phyloP scores from a whole-genome alignment of 1,140 invertebrate genomes.

The Tetraneura akinire region DNA sequence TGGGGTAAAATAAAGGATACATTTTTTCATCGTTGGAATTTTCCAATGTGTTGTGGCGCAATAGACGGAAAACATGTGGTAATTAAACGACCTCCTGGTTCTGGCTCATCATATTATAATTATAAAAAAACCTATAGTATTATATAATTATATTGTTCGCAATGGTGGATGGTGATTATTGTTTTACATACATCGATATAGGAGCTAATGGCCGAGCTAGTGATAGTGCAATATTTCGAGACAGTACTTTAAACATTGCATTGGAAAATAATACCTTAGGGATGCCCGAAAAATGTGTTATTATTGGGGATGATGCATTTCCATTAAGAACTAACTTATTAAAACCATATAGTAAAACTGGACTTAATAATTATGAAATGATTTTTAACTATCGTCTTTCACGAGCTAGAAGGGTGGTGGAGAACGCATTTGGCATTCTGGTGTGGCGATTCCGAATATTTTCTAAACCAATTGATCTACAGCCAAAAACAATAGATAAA shows the following conservation, averaged over 20 bases:
- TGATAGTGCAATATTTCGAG: no score
- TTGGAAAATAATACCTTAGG: no score
- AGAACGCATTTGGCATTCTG: slow-evolving; percentile 61
- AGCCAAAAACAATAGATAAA: slow-evolving; percentile 7
- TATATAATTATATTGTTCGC: slow-evolving; percentile 59
- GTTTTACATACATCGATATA: slow-evolving; percentile 56
- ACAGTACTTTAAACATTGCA: no score
- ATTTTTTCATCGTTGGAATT: no score
- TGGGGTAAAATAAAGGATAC: no score
- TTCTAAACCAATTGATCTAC: slow-evolving; percentile 55
- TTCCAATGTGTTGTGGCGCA: no score
- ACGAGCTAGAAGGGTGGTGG: slow-evolving; percentile 58
- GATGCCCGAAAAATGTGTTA: no score
- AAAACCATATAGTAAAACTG: no score
- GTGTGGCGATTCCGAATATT: slow-evolving; percentile 57
- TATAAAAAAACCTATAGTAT: slow-evolving; percentile 61
- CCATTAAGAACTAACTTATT: no score
- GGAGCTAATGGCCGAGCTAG: slow-evolving; percentile 61
- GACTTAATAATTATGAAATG: no score
- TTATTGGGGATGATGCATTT: no score
- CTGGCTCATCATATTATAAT: slow-evolving; percentile 60
- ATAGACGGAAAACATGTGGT: slow-evolving; percentile 61
- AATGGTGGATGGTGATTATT: slow-evolving; percentile 57
- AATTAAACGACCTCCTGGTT: slow-evolving; percentile 57
- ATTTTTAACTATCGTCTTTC: no score